phyloP scores from a whole-genome alignment of 2,888 invertebrate genomes.

The Macrophya alboannulata region DNA sequence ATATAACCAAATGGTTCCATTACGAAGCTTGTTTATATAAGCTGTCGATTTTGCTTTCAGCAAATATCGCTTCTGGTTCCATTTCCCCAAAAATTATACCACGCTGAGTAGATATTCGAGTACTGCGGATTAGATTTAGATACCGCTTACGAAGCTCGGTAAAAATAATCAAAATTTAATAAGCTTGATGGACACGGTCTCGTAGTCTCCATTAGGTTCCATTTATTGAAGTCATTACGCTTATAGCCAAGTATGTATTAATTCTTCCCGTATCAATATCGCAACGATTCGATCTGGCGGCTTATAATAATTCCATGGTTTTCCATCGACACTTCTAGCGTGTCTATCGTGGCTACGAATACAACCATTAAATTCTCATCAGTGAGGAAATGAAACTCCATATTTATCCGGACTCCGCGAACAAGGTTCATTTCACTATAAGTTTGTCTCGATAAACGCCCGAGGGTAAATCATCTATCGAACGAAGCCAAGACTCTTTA shows the following conservation, averaged over 20 bases:
- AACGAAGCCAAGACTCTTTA: neutral
- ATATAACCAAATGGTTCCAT: neutral
- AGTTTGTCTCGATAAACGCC: neutral
- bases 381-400: neutral
- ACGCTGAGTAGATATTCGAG: neutral
- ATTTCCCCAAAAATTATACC: conserved; percentile 26
- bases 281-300: neutral
- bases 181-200: conserved; percentile 18
- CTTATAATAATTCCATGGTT: neutral
- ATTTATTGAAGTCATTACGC: neutral
- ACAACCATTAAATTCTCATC: conserved; percentile 41
- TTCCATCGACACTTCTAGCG: neutral
- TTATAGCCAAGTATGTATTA: neutral
- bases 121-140: neutral
- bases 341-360: neutral
- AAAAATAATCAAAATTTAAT: neutral
- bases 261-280: neutral
- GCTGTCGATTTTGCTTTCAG: neutral
- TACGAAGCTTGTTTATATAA: conserved; percentile 15
- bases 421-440: conserved; percentile 5
- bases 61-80: conserved; percentile 10
- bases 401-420: neutral
- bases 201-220: conserved; percentile 28
- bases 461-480: neutral
- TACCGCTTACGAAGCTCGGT: neutral